A percentile compares a stretch with the other conserved stretches of the same genome.
Evolutionary conservation across 2,113 vertebrate species (phyloP).

Genomic region (Apaloderma vittatum): DNA sequence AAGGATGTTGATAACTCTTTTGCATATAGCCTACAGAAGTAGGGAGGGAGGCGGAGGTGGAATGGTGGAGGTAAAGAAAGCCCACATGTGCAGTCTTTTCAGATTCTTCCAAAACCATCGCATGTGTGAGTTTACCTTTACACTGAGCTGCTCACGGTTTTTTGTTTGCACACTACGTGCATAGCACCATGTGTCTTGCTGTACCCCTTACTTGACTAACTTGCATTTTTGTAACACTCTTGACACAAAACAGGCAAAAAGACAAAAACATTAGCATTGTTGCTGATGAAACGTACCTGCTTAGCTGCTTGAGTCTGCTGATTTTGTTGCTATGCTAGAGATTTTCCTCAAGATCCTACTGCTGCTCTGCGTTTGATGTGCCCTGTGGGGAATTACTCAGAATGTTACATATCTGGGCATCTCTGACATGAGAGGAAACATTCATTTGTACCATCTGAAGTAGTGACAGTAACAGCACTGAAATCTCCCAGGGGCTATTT

Average conservation of each 20-base stretch:
- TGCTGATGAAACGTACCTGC: not conserved
- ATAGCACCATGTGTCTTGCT: not conserved
- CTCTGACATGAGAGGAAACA: not conserved
- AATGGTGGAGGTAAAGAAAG: not conserved
- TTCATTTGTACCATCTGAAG: not conserved
- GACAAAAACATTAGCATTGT: not conserved
- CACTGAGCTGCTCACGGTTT: not conserved
- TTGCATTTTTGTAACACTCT: not conserved
- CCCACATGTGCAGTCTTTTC: not conserved
- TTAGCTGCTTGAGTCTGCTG: fast-evolving
- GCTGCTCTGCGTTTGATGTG: not conserved
- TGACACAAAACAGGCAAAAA: not conserved
- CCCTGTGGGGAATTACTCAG: not conserved
- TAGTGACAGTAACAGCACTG: not conserved
- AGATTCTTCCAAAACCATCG: not conserved
- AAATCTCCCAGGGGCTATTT: not conserved
- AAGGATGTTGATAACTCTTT: not conserved
- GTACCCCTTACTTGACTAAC: not conserved
- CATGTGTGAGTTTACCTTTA: not conserved
- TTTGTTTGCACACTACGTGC: not conserved
- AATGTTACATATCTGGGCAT: not conserved
- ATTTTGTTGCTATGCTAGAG: not conserved
- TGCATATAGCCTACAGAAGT: not conserved
- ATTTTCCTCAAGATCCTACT: not conserved
- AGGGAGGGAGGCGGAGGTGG: too few relatives aligned